These are phyloP conservation scores for Phylloscopus trochiloides DNA, from an alignment of 2,113 vertebrate genomes.

Conservation along the genomic window DNA sequence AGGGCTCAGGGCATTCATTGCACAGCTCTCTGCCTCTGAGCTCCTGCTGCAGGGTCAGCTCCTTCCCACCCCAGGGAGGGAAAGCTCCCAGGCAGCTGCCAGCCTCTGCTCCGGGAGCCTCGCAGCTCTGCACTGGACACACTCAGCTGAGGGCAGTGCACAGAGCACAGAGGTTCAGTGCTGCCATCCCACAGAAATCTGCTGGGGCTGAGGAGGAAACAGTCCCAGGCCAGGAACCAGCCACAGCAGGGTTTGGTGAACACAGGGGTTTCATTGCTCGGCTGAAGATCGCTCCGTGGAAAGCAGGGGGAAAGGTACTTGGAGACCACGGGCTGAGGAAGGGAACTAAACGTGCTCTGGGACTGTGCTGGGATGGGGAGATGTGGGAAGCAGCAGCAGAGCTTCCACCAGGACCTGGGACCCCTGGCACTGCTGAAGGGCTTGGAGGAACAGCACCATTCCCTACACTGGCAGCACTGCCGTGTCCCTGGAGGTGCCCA, in stretches of 20 bases:
- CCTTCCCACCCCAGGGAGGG: background rate
- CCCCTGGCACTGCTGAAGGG: background rate
- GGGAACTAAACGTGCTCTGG: background rate
- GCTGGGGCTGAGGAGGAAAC: background rate
- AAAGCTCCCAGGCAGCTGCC: background rate
- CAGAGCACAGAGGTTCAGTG: background rate
- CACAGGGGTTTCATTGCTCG: background rate
- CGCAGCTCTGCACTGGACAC: background rate
- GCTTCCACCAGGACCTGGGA: background rate
- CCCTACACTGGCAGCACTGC: background rate
- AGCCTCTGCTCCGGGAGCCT: background rate
- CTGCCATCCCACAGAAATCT: background rate
- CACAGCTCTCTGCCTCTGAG: background rate
- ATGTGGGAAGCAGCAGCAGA: background rate
- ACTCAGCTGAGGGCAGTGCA: background rate
- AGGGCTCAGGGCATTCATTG: background rate
- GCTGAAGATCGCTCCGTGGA: background rate
- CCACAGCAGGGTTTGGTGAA: background rate
- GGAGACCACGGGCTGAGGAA: background rate
- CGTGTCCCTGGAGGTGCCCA: background rate
- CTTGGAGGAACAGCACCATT: rapidly evolving
- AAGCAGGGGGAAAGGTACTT: background rate
- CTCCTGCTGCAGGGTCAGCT: background rate
- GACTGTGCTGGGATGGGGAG: background rate
- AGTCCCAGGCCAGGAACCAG: background rate